Conservation (phyloP, 2,797 vertebrate species). For the Myioborus miniatus region DNA sequence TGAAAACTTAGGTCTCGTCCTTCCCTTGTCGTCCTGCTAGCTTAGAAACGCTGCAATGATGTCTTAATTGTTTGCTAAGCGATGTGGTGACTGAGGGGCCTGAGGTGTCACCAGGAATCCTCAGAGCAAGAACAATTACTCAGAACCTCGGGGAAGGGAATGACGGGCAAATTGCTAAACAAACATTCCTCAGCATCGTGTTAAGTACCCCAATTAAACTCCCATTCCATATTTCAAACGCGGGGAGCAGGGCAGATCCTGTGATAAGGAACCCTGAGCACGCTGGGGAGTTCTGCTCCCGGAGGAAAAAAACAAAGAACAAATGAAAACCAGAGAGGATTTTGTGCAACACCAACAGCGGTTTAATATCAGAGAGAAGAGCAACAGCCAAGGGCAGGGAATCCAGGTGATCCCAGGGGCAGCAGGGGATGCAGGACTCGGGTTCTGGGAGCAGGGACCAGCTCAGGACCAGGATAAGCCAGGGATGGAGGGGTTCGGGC, state of each 20-base stretch:
- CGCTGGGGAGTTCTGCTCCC: fast-evolving
- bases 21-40: neutral
- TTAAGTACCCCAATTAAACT: neutral
- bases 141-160: neutral
- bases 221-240: neutral
- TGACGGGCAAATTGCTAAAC: neutral
- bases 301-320: fast-evolving
- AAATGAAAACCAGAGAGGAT: neutral
- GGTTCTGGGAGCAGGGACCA: too few relatives aligned
- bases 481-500: neutral
- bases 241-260: neutral
- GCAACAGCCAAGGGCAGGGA: fast-evolving
- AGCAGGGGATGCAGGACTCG: too few relatives aligned
- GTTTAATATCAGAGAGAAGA: neutral
- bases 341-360: neutral
- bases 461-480: too few relatives aligned
- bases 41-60: neutral
- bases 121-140: neutral
- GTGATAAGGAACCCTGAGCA: fast-evolving
- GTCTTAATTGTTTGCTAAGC: neutral
- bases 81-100: neutral
- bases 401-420: neutral
- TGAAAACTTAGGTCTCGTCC: fast-evolving
- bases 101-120: neutral
- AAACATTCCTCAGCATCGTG: neutral